Evolutionary conservation across 2,113 vertebrate genomes (phyloP).

Genomic region (Odontophorus gujanensis): DNA sequence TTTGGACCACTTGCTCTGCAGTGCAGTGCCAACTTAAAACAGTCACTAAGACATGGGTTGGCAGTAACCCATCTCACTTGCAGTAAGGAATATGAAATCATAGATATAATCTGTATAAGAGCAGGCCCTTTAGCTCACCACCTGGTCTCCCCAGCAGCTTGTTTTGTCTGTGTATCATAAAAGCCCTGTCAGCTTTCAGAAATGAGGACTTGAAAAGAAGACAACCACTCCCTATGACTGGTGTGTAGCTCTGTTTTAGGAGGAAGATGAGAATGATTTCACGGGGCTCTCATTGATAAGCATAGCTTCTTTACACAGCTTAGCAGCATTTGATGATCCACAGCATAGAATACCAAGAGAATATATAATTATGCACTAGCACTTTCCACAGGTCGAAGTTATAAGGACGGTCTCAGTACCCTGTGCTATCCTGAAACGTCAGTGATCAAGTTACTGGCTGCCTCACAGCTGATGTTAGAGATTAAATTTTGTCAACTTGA

Average conservation of each 20-base stretch:
- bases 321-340: neutral
- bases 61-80: neutral
- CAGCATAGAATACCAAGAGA: neutral
- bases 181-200: conserved; percentile 1
- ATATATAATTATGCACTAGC: neutral
- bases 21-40: neutral
- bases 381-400: neutral
- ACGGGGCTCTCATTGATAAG: neutral
- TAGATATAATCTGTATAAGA: neutral
- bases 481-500: conserved; percentile 22
- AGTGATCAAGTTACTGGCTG: neutral
- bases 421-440: neutral
- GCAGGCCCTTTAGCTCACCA: neutral
- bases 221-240: neutral
- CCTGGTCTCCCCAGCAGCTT: neutral
- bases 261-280: neutral
- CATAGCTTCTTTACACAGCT: neutral
- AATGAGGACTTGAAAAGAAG: neutral
- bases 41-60: neutral
- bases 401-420: neutral
- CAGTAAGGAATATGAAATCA: neutral
- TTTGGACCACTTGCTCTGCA: neutral
- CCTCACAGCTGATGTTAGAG: conserved; percentile 24
- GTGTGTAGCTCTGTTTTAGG: neutral
- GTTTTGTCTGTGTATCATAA: neutral